These are phyloP conservation scores for Oreotragus oreotragus DNA, from an alignment of 2,113 vertebrate species.

Conservation along the genomic window DNA sequence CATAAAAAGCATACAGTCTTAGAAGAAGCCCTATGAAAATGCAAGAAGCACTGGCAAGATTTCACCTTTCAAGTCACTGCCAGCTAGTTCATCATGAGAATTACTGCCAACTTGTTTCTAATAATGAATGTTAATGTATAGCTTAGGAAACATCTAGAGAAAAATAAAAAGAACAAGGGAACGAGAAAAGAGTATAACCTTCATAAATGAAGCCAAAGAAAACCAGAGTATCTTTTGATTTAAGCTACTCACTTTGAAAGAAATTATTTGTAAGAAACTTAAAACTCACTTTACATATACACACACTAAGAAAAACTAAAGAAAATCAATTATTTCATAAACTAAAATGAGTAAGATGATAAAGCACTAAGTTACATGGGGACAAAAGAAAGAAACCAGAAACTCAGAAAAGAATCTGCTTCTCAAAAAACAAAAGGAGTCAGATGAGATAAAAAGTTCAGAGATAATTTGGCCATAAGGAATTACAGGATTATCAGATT, in stretches of 20 bases:
- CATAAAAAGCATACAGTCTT: background rate
- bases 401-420: background rate
- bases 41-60: background rate
- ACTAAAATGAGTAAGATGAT: background rate
- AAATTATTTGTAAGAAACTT: constrained; percentile 17
- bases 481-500: background rate
- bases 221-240: background rate
- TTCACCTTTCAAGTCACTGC: background rate
- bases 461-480: background rate
- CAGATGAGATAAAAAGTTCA: background rate
- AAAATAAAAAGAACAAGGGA: background rate
- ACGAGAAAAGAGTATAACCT: background rate
- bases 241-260: background rate
- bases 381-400: background rate
- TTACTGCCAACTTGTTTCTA: background rate
- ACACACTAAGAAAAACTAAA: background rate
- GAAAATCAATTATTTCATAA: constrained; percentile 14
- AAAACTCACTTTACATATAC: background rate
- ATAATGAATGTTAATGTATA: background rate
- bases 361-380: background rate
- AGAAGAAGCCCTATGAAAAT: background rate
- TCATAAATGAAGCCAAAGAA: constrained; percentile 16
- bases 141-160: background rate
- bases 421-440: background rate
- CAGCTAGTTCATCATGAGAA: background rate